Percentiles rank a stretch among this genome's conserved stretches.
These are phyloP conservation scores for Rhadinocentrus ornatus DNA, from an alignment of 2,797 vertebrate species.

Conservation along the genomic window DNA sequence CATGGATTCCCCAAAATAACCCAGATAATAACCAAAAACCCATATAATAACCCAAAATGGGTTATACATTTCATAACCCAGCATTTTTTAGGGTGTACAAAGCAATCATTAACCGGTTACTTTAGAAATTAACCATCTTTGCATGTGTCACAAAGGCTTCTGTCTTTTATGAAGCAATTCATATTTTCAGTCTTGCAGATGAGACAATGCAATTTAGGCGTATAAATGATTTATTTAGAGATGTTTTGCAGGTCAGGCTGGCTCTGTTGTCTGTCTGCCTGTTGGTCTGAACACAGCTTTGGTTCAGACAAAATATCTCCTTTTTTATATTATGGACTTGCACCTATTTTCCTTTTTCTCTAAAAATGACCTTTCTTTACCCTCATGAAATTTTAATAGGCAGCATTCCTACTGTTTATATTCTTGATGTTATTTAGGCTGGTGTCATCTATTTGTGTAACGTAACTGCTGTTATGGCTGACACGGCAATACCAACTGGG, in stretches of 20 bases:
- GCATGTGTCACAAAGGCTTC: background rate
- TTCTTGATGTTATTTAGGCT: background rate
- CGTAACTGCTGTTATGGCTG: background rate
- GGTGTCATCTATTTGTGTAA: background rate
- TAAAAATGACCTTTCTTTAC: background rate
- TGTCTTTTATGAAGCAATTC: background rate
- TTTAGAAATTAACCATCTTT: background rate
- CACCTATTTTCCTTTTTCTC: background rate
- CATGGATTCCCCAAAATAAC: too few relatives aligned
- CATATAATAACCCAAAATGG: too few relatives aligned
- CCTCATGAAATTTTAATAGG: background rate
- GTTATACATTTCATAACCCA: too few relatives aligned
- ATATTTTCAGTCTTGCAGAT: background rate
- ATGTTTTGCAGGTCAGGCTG: background rate
- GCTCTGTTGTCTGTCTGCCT: background rate
- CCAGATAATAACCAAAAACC: too few relatives aligned
- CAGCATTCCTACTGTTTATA: background rate
- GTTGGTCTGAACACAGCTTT: background rate
- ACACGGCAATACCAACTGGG: conserved; percentile 14
- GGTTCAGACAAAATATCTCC: background rate
- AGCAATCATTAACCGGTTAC: background rate
- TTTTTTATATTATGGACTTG: background rate
- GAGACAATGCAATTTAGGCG: background rate
- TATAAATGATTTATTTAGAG: conserved; percentile 3
- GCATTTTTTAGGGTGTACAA: too few relatives aligned